phyloP scores from a whole-genome alignment of 2,113 vertebrate species.

The Lophura nycthemera region DNA sequence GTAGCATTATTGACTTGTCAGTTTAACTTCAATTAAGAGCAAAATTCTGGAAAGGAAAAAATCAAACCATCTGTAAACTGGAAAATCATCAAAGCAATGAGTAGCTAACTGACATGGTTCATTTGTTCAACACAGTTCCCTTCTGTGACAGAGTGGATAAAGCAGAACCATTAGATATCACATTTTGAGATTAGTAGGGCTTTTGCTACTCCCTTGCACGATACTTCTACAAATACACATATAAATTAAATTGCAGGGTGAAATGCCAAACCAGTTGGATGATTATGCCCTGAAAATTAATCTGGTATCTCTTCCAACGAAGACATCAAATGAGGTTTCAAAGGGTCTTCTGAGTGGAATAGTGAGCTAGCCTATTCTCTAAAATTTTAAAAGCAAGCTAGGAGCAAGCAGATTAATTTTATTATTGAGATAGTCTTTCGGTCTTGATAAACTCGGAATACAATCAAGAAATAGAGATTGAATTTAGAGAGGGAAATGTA shows the following conservation, averaged over 20 bases:
- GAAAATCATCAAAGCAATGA: conserved; percentile 55
- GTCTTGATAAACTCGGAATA: neutral
- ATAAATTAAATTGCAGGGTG: conserved; percentile 15
- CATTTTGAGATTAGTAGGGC: conserved; percentile 21
- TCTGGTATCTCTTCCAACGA: neutral
- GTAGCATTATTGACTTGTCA: conserved; percentile 9
- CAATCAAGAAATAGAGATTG: neutral
- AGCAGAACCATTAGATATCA: conserved; percentile 4
- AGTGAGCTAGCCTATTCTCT: neutral
- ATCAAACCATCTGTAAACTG: conserved; percentile 48
- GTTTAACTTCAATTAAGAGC: conserved; percentile 6
- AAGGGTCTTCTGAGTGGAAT: neutral
- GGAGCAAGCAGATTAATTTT: neutral
- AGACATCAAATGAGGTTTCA: neutral
- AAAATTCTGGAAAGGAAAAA: neutral
- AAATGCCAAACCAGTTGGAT: conserved; percentile 20
- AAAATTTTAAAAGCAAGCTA: neutral
- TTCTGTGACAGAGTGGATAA: conserved; percentile 35
- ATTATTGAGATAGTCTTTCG: neutral
- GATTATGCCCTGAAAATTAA: conserved; percentile 13
- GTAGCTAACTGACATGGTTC: neutral
- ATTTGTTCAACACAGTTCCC: conserved; percentile 27
- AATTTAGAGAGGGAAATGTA: neutral
- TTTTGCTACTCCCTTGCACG: conserved; percentile 18
- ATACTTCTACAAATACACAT: neutral